phyloP scores from a whole-genome alignment of 2,888 invertebrate genomes.

The Amphipyra berbera region DNA sequence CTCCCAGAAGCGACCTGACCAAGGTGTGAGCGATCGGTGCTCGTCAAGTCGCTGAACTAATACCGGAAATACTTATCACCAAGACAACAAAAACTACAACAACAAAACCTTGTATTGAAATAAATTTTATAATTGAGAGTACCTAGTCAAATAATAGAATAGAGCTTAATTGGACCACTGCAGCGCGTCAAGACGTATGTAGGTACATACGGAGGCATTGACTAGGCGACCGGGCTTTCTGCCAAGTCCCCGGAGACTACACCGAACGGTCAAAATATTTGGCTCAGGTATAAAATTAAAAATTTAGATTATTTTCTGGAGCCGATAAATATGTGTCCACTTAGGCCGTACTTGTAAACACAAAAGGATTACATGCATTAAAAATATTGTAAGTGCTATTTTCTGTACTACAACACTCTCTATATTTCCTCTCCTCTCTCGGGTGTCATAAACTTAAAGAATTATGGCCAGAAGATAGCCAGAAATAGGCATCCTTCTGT shows the following conservation, averaged over 20 bases:
- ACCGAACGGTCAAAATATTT: constrained; percentile 14
- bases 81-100: too few species aligned
- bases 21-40: too few species aligned
- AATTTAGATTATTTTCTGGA: constrained; percentile 3
- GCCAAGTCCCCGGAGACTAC: constrained; percentile 33
- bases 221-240: constrained; percentile 40
- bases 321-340: constrained; percentile 30
- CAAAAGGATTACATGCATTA: neutral
- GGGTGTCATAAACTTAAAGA: too few species aligned
- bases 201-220: constrained; percentile 26
- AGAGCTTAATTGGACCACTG: constrained; percentile 12
- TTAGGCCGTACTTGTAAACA: constrained; percentile 10
- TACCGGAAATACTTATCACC: too few species aligned
- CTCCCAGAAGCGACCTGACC: too few species aligned
- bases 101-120: too few species aligned
- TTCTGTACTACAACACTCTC: too few species aligned
- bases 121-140: too few species aligned
- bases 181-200: constrained; percentile 28
- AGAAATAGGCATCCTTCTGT: too few species aligned
- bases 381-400: neutral
- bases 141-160: neutral
- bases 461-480: too few species aligned
- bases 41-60: too few species aligned
- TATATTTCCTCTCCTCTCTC: too few species aligned
- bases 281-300: constrained; percentile 22